phyloP scores from a whole-genome alignment of 2,797 vertebrate genomes.

The Kryptopterus vitreolus region DNA sequence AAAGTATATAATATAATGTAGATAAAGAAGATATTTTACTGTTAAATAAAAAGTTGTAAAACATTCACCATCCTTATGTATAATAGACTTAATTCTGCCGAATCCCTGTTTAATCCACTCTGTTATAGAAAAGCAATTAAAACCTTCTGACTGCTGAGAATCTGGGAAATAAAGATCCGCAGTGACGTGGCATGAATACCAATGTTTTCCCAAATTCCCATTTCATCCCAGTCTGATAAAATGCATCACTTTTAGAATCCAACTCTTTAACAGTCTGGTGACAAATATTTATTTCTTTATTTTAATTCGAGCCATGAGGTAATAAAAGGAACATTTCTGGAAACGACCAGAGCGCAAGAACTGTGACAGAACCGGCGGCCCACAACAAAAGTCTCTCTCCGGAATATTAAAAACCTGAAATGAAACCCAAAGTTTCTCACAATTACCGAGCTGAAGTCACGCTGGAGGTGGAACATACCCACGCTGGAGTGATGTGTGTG shows the following conservation, averaged over 20 bases:
- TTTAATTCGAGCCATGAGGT: slow-evolving; percentile 25
- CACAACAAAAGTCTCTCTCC: slow-evolving; percentile 23
- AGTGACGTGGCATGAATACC: background rate
- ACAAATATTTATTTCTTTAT: too few relatives aligned
- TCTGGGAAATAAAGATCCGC: background rate
- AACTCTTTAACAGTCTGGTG: slow-evolving; percentile 19
- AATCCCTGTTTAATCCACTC: background rate
- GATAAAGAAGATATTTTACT: too few relatives aligned
- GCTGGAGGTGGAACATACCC: slow-evolving; percentile 31
- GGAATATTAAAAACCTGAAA: slow-evolving; percentile 39
- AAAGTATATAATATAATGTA: too few relatives aligned
- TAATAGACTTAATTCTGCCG: too few relatives aligned
- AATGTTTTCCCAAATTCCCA: background rate
- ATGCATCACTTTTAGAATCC: background rate
- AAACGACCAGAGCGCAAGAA: slow-evolving; percentile 15
- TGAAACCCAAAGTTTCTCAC: slow-evolving; percentile 41
- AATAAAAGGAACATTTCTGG: slow-evolving; percentile 12
- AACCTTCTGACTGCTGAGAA: slow-evolving; percentile 3
- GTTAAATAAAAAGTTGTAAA: too few relatives aligned
- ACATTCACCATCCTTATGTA: too few relatives aligned
- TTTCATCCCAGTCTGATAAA: slow-evolving; percentile 19
- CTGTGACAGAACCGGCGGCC: slow-evolving; percentile 15
- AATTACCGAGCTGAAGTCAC: slow-evolving; percentile 25
- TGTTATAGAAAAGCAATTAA: background rate
- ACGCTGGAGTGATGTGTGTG: slow-evolving; percentile 26